These are phyloP conservation scores for Ibycter americanus DNA, from an alignment of 2,797 vertebrate species.

Conservation along the genomic window DNA sequence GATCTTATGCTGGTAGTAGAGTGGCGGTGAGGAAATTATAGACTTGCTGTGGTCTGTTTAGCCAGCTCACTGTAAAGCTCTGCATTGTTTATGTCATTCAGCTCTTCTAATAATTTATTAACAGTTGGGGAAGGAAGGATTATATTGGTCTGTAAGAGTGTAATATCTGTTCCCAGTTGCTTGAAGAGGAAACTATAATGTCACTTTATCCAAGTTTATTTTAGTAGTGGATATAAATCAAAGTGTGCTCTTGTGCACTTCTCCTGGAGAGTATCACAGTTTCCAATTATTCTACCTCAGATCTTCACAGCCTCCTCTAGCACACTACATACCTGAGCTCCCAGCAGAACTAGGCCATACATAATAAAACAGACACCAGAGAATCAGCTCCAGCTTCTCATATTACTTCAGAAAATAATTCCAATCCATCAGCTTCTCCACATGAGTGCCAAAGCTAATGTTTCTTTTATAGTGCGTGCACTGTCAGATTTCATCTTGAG, in stretches of 20 bases:
- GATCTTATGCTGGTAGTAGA: not conserved
- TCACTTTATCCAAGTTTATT: slow-evolving; percentile 31
- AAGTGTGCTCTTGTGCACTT: not conserved
- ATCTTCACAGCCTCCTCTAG: not conserved
- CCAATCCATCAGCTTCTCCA: slow-evolving; percentile 35
- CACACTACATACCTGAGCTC: not conserved
- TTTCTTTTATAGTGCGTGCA: not conserved
- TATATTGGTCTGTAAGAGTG: not conserved
- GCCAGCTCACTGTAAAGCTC: not conserved
- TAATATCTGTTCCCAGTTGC: not conserved
- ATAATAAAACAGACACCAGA: slow-evolving; percentile 28
- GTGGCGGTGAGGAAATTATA: not conserved
- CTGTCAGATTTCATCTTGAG: slow-evolving; percentile 8
- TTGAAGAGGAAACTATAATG: slow-evolving; percentile 29
- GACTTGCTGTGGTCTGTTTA: not conserved
- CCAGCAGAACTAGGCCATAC: not conserved
- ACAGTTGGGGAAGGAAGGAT: not conserved
- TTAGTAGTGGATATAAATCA: slow-evolving; percentile 42
- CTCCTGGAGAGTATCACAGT: not conserved
- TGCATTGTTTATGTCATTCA: slow-evolving; percentile 30
- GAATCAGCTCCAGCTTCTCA: not conserved
- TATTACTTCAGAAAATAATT: slow-evolving; percentile 47
- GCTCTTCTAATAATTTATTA: slow-evolving; percentile 24
- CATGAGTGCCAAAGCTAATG: not conserved
- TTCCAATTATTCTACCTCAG: slow-evolving; percentile 8